phyloP scores from a whole-genome alignment of 2,113 vertebrate genomes.

The Crypturellus undulatus region DNA sequence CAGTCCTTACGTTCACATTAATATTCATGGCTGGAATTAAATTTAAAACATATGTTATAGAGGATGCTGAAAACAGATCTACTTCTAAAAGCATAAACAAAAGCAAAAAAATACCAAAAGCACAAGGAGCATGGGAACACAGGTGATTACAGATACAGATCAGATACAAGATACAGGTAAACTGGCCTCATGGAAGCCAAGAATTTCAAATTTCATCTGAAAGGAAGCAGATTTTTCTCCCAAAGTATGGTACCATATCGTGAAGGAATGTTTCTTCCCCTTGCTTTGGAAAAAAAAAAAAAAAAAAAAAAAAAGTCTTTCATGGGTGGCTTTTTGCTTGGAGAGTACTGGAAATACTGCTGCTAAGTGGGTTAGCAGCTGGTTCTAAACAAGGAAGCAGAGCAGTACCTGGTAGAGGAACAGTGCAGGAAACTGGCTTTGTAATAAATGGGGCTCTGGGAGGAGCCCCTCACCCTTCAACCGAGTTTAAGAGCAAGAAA shows the following conservation, averaged over 20 bases:
- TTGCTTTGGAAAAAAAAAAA: background rate
- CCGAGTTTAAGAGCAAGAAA: background rate
- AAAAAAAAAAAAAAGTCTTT: background rate
- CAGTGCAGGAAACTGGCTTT: too few species aligned
- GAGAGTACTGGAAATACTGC: background rate
- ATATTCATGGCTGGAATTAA: constrained; percentile 91
- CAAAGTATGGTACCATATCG: background rate
- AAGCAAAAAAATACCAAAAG: background rate
- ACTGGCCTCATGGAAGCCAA: background rate
- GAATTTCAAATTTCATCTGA: background rate
- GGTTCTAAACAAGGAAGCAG: background rate
- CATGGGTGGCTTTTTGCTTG: background rate
- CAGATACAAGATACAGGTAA: background rate
- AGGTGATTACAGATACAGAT: too few species aligned
- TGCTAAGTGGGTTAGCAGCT: background rate
- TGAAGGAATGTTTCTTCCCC: background rate
- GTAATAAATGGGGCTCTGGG: too few species aligned
- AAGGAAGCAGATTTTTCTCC: background rate
- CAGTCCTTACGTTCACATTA: constrained; percentile 91
- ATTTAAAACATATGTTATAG: background rate
- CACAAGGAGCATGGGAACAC: background rate
- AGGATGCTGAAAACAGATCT: background rate
- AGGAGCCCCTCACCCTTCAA: background rate
- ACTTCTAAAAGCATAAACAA: background rate
- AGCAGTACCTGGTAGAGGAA: background rate